Conservation (phyloP, 2,888 invertebrate genomes). For the Carabus problematicus region DNA sequence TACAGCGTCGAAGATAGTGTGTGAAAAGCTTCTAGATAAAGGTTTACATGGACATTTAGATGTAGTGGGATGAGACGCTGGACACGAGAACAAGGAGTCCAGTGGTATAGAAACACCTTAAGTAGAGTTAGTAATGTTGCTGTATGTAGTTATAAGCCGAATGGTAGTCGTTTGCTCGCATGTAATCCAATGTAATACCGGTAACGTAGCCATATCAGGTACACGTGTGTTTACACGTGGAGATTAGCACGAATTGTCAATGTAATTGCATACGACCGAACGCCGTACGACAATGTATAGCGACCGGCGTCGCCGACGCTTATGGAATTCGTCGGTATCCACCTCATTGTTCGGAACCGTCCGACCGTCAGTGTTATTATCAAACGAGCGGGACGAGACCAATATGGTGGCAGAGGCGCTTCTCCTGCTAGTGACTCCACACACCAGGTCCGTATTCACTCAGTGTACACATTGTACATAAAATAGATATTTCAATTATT, state of each 20-base stretch:
- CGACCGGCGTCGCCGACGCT: constrained; percentile 1
- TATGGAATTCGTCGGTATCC: constrained; percentile 6
- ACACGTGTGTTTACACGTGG: constrained; percentile 17
- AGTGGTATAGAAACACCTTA: no score
- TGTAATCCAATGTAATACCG: constrained; percentile 15
- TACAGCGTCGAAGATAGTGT: no score
- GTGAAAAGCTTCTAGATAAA: no score
- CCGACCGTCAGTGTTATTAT: constrained; percentile 18
- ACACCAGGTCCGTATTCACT: no score
- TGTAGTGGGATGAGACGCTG: no score
- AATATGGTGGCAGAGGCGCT: constrained; percentile 10
- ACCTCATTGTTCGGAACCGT: constrained; percentile 14
- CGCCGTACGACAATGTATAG: constrained; percentile 10
- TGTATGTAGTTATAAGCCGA: constrained; percentile 1
- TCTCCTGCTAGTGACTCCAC: constrained; percentile 2
- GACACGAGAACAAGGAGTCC: no score
- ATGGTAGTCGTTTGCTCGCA: constrained; percentile 6
- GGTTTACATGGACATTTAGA: no score
- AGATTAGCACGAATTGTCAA: constrained; percentile 18
- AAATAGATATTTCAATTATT: no score
- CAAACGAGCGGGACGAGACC: constrained; percentile 14
- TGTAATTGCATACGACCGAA: constrained; percentile 11
- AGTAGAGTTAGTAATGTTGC: no score
- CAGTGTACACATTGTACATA: no score
- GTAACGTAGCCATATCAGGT: constrained; percentile 12